phyloP scores from a whole-genome alignment of 2,888 invertebrate genomes.

The Agonopterix alstromeriana region DNA sequence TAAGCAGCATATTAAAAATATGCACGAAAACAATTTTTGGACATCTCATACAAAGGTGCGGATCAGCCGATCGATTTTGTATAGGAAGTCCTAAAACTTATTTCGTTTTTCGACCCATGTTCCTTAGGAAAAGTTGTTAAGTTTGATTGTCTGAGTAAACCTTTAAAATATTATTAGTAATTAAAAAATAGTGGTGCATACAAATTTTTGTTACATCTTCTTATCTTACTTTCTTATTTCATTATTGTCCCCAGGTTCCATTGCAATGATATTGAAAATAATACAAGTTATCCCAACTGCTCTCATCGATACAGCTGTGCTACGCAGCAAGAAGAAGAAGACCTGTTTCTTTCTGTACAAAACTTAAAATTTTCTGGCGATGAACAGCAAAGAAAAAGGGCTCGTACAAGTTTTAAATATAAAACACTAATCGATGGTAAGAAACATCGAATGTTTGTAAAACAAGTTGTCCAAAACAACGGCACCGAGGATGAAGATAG shows the following conservation, averaged over 20 bases:
- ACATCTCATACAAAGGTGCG: too few relatives aligned
- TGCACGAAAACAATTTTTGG: too few relatives aligned
- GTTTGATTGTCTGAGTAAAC: too few relatives aligned
- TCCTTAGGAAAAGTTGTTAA: too few relatives aligned
- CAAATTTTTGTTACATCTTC: background rate
- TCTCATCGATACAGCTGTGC: slow-evolving; percentile 4
- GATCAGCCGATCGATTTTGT: too few relatives aligned
- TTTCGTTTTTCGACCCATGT: too few relatives aligned
- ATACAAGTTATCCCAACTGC: slow-evolving; percentile 1
- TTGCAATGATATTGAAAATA: slow-evolving; percentile 23
- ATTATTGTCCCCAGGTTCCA: slow-evolving; percentile 36
- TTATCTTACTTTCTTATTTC: background rate
- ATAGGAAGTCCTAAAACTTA: too few relatives aligned
- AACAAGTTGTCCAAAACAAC: slow-evolving; percentile 41
- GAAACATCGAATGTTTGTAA: slow-evolving; percentile 63
- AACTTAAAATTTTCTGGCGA: slow-evolving; percentile 58
- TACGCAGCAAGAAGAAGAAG: slow-evolving; percentile 24
- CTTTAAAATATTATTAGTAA: too few relatives aligned
- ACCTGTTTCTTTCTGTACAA: slow-evolving; percentile 57
- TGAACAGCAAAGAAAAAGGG: slow-evolving; percentile 35
- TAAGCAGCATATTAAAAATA: too few relatives aligned
- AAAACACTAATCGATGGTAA: slow-evolving; percentile 36
- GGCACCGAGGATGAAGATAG: slow-evolving; percentile 33
- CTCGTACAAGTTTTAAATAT: slow-evolving; percentile 57
- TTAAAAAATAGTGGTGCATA: too few relatives aligned